Evolutionary conservation across 2,797 vertebrate species (phyloP).

Genomic region (Coendou prehensilis): DNA sequence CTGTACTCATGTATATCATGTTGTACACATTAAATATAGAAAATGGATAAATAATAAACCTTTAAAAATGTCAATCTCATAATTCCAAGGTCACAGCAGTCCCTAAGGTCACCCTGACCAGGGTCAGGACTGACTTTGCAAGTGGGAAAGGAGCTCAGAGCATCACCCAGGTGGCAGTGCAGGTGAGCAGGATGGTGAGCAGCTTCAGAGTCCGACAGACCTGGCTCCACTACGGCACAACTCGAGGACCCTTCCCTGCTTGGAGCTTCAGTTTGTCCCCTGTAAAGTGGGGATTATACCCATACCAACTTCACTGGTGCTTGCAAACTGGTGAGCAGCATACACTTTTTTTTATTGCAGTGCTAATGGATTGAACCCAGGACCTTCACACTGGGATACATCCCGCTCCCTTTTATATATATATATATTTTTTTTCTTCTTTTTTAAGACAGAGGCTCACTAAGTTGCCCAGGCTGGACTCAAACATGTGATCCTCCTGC

Average conservation of each 20-base stretch:
- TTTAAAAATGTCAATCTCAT: not conserved
- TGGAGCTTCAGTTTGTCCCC: not conserved
- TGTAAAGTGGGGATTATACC: no score
- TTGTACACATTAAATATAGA: not conserved
- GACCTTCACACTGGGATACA: not conserved
- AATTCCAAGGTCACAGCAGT: not conserved
- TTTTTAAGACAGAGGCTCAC: not conserved
- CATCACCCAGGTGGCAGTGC: not conserved
- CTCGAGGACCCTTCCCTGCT: accelerated
- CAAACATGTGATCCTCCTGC: not conserved
- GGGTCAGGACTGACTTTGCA: not conserved
- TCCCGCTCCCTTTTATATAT: not conserved
- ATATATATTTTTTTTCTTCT: not conserved
- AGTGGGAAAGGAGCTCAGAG: not conserved
- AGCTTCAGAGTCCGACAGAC: not conserved
- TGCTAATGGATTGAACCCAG: not conserved
- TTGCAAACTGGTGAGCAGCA: not conserved
- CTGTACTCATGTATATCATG: accelerated
- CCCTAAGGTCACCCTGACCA: not conserved
- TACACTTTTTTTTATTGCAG: not conserved
- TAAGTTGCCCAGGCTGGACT: not conserved
- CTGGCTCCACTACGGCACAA: not conserved
- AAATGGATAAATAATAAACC: not conserved
- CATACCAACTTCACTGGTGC: not conserved
- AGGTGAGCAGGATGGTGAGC: accelerated